Evolutionary conservation across 35 echinoderm and acorn worm species (phyloP), one percentile per base, ranked within the genome.

Genomic region (Ophiothrix spiculata): DNA sequence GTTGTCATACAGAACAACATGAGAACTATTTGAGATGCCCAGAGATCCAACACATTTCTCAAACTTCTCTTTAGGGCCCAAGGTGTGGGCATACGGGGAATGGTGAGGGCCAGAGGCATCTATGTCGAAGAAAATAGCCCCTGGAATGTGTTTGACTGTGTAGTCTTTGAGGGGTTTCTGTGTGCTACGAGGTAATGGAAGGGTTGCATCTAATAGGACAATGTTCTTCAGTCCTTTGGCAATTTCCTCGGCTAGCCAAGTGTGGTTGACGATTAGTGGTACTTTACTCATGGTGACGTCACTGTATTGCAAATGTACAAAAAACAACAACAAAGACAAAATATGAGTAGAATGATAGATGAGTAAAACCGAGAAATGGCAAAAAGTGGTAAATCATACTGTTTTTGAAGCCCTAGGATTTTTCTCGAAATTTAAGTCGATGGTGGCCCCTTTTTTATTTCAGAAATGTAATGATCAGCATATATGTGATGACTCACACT

Each of bases 1-100:
- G 38, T 83, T 91, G 77, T 99, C 96, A 36, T 99, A 99, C 8
- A 99, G 88, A 19, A 99, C 81, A 0, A 99, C 92, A 46, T 99
- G 96, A 37, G 89, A 94, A 31, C 94, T 86, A 32, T 94, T 89
- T n/a, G 39, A 39, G 39, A 99, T 93, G 19, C 96, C 92, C 1
- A 94, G 80, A 1, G 86, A 78, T 11, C 92, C 86, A 16, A 90
- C 86, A 60, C 89, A 92, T 31, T 94, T 83, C 0, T 89, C 82
- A 46, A 99, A 99, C 21, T 37, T 36, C 37, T 90, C 79, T 17
- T 89, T 63, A 34, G 85, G 77, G 33, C 89, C 92, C 23, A 99
- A 42, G 25, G 92, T 94, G 74, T 91, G 86, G 15, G 92, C 84
- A 56, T 88, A 93, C 2, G 81, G 81, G 4, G 85, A 89, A 0